Evolutionary conservation across 2,113 vertebrate genomes (phyloP), one percentile per base, ranked within the genome.

Genomic region (Sula dactylatra): DNA sequence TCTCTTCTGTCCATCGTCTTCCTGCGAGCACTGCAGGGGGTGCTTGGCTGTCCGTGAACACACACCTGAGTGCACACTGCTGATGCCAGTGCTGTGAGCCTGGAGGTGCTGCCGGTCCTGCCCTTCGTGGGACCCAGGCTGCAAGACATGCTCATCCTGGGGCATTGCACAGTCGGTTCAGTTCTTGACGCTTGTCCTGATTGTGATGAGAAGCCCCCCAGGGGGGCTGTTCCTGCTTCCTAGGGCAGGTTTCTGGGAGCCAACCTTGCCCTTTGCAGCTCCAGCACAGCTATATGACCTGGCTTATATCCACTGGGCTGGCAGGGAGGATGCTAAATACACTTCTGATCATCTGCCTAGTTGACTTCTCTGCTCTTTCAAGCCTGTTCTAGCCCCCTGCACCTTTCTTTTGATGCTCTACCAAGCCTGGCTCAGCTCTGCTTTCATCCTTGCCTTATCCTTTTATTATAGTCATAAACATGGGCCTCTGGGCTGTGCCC

Each of bases 371-470:
- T 90, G 56, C 22, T 88, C 71, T 88, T 94, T 94, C 92, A 96
- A 96, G 95, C 90, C 95, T 59, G 55, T 82, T 96, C 94, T 97
- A 92, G 94, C 85, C 90, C 92, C 58, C 45, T 73, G 71, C 82
- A 92, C 93, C 88, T 95, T 93, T 86, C 92, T 86, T 94, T 95
- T 96, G 92, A 95, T 96, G 92, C 95, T 83, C 55, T 93, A 86
- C 96, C 94, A 96, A 77, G 82, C 85, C 78, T 94, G 94, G 70
- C 66, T 94, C 87, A 90, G 84, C 90, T 38, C 59, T 80, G 58
- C 76, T 62, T 94, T 97, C 72, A 88, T 94, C 64, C 92, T 85
- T 95, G 71, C 85, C 64, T 88, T 94, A 92, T 95, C 82, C 97
- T 93, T 97, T 96, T 94, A 96, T 96, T 94, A 29, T 8, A 94